Evolutionary conservation across 2,113 vertebrate genomes (phyloP).

Genomic region (Pygoscelis antarcticus): DNA sequence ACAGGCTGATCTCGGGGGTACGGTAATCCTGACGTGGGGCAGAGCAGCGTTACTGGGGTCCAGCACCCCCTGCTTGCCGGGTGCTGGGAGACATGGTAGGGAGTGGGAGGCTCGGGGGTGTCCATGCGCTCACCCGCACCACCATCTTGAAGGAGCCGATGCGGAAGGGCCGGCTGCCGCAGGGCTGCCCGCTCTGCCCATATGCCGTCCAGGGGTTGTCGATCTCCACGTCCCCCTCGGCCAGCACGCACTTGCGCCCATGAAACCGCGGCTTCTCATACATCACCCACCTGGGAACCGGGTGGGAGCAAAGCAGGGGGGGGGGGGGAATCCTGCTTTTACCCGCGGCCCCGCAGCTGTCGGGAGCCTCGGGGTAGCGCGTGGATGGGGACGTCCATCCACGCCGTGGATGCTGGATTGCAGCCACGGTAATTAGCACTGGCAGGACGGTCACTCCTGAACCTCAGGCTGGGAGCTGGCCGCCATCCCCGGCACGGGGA

Average conservation of each 20-base stretch:
- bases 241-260: conserved; percentile 87
- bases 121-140: conserved; percentile 78
- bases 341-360: neutral
- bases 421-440: accelerated
- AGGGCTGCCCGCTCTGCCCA: neutral
- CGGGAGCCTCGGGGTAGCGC: neutral
- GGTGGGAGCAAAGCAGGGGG: neutral
- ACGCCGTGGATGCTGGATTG: neutral
- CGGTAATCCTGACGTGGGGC: conserved; percentile 82
- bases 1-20: conserved; percentile 87
- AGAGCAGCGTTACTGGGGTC: neutral
- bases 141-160: conserved; percentile 88
- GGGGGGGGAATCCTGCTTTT: neutral
- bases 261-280: conserved; percentile 89
- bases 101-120: neutral
- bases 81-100: neutral
- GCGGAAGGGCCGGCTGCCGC: conserved; percentile 39
- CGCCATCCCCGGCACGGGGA: accelerated
- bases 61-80: accelerated
- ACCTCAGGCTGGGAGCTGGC: neutral
- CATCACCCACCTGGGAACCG: conserved; percentile 85
- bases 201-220: conserved; percentile 67
- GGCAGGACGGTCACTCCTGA: neutral
- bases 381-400: neutral
- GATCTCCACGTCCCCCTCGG: conserved; percentile 88